Base-by-base conservation (phyloP, 2,113 vertebrate genomes). In the Alligator mississippiensis region DNA sequence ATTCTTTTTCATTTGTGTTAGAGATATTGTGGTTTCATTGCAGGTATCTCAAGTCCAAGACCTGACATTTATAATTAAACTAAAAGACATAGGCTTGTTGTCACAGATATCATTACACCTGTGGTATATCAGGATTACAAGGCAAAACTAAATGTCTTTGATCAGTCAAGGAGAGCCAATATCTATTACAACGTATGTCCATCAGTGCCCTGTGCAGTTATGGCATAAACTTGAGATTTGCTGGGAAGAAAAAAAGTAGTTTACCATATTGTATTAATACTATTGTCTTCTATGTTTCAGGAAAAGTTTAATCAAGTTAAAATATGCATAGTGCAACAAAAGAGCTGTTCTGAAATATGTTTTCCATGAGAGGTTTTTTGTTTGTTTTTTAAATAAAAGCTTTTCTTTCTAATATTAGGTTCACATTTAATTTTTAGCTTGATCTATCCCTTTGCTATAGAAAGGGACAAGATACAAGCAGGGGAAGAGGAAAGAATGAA, bases 61-160 rank as follows among this genome's bases (percentile, higher is more conserved):
- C 95, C 63, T 85, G 76, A 25, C 89, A 81, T 47, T 91, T 24
- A 8, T 92, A 68, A 94, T 93, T 91, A 90, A 68, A 13, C 77
- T 77, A 21, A 61, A 54, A 91, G 77, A 62, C 13, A 27, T 0
- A 1, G 79, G 54, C 74, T 89, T 91, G 55, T 77, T 87, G 58
- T 91, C 84, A 84, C 66, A 72, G 60, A 34, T 77, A 68, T 30
- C 0, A 0, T 54, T 59, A 34, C 55, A 82, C 77, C 77, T 93
- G 68, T 90, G 93, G 91, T 75, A 84, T 80, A 85, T 68, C 68
- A 30, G 34, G 34, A 1, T 5, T 70, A 34, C 0, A 1, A 84
- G 77, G 68, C 30, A 80, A 61, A 94, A 25, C 28, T 68, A 82
- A 61, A 54, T 17, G 22, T 6, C 80, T 64, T 63, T 92, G 22